Percentiles rank a stretch among this genome's conserved stretches.
phyloP scores from a whole-genome alignment of 2,888 invertebrate genomes.

The Acheta domesticus region DNA sequence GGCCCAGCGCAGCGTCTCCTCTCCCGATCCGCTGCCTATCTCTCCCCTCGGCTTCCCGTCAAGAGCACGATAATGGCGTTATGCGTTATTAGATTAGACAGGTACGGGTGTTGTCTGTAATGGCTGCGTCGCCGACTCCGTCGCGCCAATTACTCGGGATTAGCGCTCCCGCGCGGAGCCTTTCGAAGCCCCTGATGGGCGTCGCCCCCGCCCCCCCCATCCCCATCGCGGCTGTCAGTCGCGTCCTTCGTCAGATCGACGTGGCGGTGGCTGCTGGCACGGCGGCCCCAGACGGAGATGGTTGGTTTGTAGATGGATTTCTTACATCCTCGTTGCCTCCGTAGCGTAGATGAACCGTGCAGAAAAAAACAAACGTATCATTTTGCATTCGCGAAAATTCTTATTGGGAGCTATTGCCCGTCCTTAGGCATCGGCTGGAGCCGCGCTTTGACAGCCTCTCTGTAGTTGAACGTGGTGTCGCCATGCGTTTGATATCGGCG shows the following conservation, averaged over 20 bases:
- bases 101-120: slow-evolving; percentile 24
- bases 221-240: not conserved
- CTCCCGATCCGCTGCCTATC: no score
- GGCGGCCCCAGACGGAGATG: not conserved
- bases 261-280: not conserved
- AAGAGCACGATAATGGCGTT: not conserved
- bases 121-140: slow-evolving; percentile 25
- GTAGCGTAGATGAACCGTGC: no score
- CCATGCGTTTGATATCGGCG: no score
- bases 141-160: slow-evolving; percentile 28
- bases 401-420: no score
- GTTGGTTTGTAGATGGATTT: no score
- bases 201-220: not conserved
- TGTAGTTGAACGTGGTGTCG: no score
- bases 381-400: no score
- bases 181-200: not conserved
- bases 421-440: no score
- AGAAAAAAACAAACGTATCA: no score
- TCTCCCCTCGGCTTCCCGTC: not conserved
- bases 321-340: no score
- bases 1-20: no score
- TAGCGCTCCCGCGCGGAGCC: slow-evolving; percentile 23
- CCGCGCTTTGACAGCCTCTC: no score
- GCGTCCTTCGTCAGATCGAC: not conserved
- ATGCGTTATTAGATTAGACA: slow-evolving; percentile 22